Conservation (phyloP, 2,113 vertebrate genomes). For the Callospermophilus lateralis region DNA sequence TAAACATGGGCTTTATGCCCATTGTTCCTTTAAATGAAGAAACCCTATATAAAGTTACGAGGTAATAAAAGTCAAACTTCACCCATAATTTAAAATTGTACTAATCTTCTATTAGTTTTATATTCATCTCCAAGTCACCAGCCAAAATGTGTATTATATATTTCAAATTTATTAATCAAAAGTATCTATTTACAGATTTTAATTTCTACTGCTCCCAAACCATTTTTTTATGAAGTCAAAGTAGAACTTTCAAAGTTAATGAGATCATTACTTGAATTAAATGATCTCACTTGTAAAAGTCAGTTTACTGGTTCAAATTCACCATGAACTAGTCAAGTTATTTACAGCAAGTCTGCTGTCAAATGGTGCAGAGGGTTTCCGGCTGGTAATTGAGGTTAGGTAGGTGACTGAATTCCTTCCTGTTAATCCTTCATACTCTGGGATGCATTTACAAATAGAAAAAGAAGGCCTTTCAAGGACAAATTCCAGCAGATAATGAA, state of each 20-base stretch:
- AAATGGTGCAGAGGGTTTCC: neutral
- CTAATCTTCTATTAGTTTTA: slow-evolving; percentile 29
- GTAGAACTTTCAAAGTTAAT: slow-evolving; percentile 43
- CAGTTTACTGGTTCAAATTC: neutral
- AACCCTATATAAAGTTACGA: neutral
- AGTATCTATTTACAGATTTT: slow-evolving; percentile 31
- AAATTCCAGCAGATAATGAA: slow-evolving; percentile 9
- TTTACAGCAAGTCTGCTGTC: neutral
- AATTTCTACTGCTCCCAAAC: slow-evolving; percentile 11
- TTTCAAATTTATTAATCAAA: slow-evolving; percentile 12
- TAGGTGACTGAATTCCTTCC: neutral
- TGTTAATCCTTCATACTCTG: neutral
- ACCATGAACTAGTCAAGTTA: neutral
- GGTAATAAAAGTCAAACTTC: neutral
- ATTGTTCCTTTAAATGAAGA: slow-evolving; percentile 46
- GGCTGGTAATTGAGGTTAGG: neutral
- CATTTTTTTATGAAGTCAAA: neutral
- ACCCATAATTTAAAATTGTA: neutral
- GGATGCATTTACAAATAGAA: neutral
- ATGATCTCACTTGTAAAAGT: slow-evolving; percentile 51
- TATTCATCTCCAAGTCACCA: slow-evolving; percentile 27
- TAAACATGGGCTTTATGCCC: neutral
- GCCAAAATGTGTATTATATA: neutral
- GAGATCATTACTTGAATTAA: slow-evolving; percentile 37
- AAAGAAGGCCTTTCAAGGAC: slow-evolving; percentile 19